phyloP scores from a whole-genome alignment of 2,888 invertebrate species.

The Drosophila mimetica region DNA sequence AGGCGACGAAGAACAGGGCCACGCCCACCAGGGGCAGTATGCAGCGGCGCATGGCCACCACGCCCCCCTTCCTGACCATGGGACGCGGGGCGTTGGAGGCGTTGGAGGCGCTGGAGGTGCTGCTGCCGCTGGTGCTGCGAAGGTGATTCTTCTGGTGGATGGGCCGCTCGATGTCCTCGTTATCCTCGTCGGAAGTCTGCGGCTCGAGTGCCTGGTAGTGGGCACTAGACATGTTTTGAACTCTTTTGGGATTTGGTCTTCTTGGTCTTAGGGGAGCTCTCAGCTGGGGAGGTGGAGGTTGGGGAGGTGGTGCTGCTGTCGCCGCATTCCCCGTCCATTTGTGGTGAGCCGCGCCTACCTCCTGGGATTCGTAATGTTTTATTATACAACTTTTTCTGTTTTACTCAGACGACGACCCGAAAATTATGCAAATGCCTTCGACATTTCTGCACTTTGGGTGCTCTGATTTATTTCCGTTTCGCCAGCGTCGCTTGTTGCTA shows the following conservation, averaged over 20 bases:
- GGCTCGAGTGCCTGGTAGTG: constrained; percentile 64
- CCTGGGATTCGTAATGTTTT: not conserved
- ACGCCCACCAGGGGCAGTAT: constrained; percentile 33
- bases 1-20: constrained; percentile 25
- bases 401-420: constrained; percentile 24
- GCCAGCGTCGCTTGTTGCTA: constrained; percentile 19
- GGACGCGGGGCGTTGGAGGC: constrained; percentile 7
- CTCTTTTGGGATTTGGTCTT: constrained; percentile 11
- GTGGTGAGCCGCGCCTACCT: constrained; percentile 11
- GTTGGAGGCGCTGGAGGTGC: not conserved
- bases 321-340: constrained; percentile 37
- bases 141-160: constrained; percentile 7
- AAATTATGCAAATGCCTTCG: constrained; percentile 37
- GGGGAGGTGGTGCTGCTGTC: constrained; percentile 12
- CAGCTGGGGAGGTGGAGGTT: constrained; percentile 24
- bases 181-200: constrained; percentile 44
- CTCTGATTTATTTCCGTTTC: constrained; percentile 12
- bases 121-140: constrained; percentile 4
- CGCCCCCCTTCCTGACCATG: constrained; percentile 18
- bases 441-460: constrained; percentile 30
- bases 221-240: constrained; percentile 64
- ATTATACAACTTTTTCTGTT: constrained; percentile 33
- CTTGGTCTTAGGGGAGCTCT: not conserved
- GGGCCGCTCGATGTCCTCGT: constrained; percentile 30
- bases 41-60: constrained; percentile 44